phyloP scores from a whole-genome alignment of 2,797 vertebrate genomes.

The Scarus forsteni region DNA sequence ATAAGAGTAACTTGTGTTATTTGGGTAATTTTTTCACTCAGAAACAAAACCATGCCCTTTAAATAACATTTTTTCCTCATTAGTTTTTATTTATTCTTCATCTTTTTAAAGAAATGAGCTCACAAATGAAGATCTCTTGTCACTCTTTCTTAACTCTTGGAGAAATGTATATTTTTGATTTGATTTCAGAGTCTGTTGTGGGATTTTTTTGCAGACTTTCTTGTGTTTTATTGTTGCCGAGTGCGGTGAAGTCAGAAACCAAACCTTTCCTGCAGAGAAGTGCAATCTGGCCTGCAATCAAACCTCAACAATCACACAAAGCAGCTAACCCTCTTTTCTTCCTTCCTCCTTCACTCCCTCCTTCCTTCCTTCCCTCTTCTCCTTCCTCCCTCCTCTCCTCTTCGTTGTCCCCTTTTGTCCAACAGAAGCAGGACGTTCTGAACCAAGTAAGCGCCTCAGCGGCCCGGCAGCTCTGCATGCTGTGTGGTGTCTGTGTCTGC shows the following conservation, averaged over 20 bases:
- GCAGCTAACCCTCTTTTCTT: slow-evolving; percentile 60
- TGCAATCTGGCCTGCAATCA: not conserved
- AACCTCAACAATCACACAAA: not conserved
- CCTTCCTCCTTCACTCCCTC: slow-evolving; percentile 25
- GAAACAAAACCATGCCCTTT: no score
- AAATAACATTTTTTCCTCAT: no score
- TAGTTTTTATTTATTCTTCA: no score
- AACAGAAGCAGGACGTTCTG: slow-evolving; percentile 90
- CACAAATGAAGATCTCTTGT: no score
- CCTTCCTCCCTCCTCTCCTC: slow-evolving; percentile 30
- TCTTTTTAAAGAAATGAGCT: no score
- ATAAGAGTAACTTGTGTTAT: no score
- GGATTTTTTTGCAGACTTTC: no score
- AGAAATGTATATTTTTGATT: no score
- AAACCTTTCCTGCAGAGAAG: not conserved
- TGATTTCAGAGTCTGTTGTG: no score
- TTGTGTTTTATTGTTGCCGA: not conserved
- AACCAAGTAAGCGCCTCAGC: slow-evolving; percentile 86
- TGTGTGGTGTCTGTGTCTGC: slow-evolving; percentile 79
- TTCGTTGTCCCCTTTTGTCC: slow-evolving; percentile 58
- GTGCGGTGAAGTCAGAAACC: not conserved
- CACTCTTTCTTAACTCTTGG: no score
- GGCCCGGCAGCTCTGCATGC: slow-evolving; percentile 79
- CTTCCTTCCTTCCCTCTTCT: slow-evolving; percentile 30
- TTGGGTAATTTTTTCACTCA: no score